Percentiles rank a stretch among this genome's conserved stretches.
Evolutionary conservation across 1,140 invertebrate genomes (phyloP).

Genomic region (Ips nitidus): DNA sequence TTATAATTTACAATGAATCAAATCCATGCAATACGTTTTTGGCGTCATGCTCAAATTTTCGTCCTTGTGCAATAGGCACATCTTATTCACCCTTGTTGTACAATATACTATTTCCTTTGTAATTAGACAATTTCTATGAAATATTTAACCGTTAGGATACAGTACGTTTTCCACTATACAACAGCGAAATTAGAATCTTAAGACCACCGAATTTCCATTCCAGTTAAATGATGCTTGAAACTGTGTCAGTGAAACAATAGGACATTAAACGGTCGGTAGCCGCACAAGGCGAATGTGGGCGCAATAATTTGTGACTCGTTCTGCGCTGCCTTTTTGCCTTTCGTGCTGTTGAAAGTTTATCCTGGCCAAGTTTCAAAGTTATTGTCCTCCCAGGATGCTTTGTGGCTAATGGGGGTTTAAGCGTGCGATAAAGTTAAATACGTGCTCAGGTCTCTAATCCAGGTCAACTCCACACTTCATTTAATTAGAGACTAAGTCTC

Average conservation of each 20-base stretch:
- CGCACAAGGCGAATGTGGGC: slow-evolving; percentile 18
- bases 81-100: too few relatives aligned
- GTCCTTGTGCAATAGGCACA: too few relatives aligned
- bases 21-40: too few relatives aligned
- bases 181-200: too few relatives aligned
- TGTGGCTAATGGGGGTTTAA: slow-evolving; percentile 23
- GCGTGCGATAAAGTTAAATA: slow-evolving; percentile 25
- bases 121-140: too few relatives aligned
- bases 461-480: slow-evolving; percentile 20
- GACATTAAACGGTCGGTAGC: slow-evolving; percentile 21
- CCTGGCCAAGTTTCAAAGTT: slow-evolving; percentile 22
- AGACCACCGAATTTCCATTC: slow-evolving; percentile 2
- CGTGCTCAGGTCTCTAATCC: slow-evolving; percentile 15
- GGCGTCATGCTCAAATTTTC: too few relatives aligned
- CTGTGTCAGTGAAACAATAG: slow-evolving; percentile 22
- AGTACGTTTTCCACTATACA: too few relatives aligned
- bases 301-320: slow-evolving; percentile 27
- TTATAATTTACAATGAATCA: too few relatives aligned
- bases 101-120: too few relatives aligned
- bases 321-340: slow-evolving; percentile 23
- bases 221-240: slow-evolving; percentile 16
- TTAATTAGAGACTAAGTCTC: slow-evolving; percentile 14
- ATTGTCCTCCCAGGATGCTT: slow-evolving; percentile 21
- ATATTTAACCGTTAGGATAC: too few relatives aligned
- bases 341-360: slow-evolving; percentile 25